These are phyloP conservation scores for Plutomurus gul DNA, from an alignment of 1,140 invertebrate genomes.

Conservation along the genomic window DNA sequence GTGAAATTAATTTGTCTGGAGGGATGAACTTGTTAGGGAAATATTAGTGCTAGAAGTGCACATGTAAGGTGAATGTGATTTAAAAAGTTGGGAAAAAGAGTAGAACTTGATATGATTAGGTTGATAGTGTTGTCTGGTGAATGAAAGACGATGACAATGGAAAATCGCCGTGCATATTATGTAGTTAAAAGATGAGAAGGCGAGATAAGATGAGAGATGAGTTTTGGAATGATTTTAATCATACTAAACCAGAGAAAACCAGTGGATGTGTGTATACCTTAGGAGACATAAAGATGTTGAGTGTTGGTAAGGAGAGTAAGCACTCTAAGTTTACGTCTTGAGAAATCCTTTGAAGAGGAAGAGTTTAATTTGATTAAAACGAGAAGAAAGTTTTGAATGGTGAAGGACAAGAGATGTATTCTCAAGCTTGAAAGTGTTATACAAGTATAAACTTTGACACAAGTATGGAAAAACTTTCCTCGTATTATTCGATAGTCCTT, in stretches of 20 bases:
- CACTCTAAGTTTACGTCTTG: background rate
- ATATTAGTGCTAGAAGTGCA: background rate
- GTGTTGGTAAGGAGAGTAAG: background rate
- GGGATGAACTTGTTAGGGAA: background rate
- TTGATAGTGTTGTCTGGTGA: background rate
- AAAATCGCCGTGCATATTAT: no score
- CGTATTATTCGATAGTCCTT: background rate
- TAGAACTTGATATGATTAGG: no score
- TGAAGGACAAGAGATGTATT: constrained; percentile 10
- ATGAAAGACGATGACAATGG: no score
- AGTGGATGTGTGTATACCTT: background rate
- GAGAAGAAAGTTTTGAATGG: constrained; percentile 36
- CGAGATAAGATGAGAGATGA: background rate
- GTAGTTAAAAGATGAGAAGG: no score
- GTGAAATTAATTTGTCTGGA: no score
- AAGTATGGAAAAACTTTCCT: constrained; percentile 31
- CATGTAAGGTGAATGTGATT: background rate
- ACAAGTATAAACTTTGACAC: background rate
- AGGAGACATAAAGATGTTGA: background rate
- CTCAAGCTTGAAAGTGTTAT: constrained; percentile 19
- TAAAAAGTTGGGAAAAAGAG: background rate
- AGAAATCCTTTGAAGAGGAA: constrained; percentile 39
- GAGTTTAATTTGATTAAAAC: constrained; percentile 51
- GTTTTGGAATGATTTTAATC: constrained; percentile 9
- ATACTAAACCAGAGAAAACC: background rate